Evolutionary conservation across 2,797 vertebrate genomes (phyloP), one percentile per base, ranked within the genome.

Genomic region (Enteromius trimaculatus): DNA sequence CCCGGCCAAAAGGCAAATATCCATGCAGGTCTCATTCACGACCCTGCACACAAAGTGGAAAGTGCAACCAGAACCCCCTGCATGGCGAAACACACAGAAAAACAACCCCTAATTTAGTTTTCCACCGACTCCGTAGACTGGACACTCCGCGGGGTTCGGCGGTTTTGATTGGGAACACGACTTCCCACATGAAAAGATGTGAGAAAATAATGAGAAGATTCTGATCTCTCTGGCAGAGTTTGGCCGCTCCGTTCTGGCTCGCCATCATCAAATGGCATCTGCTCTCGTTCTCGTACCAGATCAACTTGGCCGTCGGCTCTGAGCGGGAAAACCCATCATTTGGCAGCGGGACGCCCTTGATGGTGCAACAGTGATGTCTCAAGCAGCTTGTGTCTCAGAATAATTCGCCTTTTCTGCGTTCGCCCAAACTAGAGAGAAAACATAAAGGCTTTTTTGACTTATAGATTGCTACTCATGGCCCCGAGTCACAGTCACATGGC

Each of bases 131-230:
- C 81, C 21, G 31, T 66, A 37, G 79, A 74, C 80, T 76, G 65
- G 51, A 31, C 64, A 31, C 85, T 37, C 86, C 14, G 83, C 81
- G 10, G 87, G 85, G 80, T 34, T 62, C 8, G 77, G 29, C 68
- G 49, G 21, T 14, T 29, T 81, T 87, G 87, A 88, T 87, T 88
- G 81, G 77, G 83, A 87, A 84, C 86, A 76, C 8, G 65, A 84
- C 77, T 75, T 58, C 16, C 39, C 72, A 74, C 80, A 87, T 88
- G 85, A 89, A 89, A 87, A 86, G 77, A 75, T 85, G 85, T 39
- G 81, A 83, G 81, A 77, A 87, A 87, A 88, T 88, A 89, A 88
- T 80, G 84, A 88, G 86, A 65, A 34, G 81, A 83, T 79, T 88
- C 87, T 82, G 84, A 89, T 88, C 84, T 86, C 60, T 84, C 85